These are phyloP conservation scores for Nasonovia ribisnigri DNA, from an alignment of 2,888 invertebrate species.

Conservation along the genomic window DNA sequence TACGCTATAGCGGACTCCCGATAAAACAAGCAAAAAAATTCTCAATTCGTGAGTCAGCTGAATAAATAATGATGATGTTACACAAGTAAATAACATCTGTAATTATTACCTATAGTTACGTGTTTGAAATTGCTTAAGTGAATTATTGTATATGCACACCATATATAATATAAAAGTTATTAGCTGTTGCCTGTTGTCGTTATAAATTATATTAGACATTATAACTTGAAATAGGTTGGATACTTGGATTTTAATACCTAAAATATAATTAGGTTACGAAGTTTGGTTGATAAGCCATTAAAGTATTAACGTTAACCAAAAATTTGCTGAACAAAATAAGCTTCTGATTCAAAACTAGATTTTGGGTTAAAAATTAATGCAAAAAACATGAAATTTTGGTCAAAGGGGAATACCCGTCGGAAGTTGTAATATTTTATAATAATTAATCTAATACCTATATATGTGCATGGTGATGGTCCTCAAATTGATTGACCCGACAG, in stretches of 20 bases:
- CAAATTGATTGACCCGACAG: neutral
- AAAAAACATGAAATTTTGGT: neutral
- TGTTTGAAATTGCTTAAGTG: neutral
- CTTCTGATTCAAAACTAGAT: neutral
- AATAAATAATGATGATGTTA: neutral
- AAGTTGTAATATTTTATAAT: neutral
- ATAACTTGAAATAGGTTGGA: neutral
- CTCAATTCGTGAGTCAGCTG: neutral
- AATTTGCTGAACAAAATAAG: neutral
- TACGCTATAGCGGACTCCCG: neutral
- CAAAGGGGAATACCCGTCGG: neutral
- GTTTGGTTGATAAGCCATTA: neutral
- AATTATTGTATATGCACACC: neutral
- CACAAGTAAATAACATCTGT: neutral
- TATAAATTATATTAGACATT: neutral
- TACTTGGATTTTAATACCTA: neutral
- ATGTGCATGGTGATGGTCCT: neutral
- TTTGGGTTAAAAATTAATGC: neutral
- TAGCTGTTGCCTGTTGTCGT: neutral
- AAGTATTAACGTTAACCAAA: neutral
- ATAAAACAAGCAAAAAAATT: neutral
- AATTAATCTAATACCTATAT: neutral
- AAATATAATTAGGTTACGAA: neutral
- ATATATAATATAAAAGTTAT: neutral
- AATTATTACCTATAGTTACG: neutral